A percentile compares a stretch with the other conserved stretches of the same genome.
Evolutionary conservation across 2,888 invertebrate genomes (phyloP).

Genomic region (Hedychridium roseum): DNA sequence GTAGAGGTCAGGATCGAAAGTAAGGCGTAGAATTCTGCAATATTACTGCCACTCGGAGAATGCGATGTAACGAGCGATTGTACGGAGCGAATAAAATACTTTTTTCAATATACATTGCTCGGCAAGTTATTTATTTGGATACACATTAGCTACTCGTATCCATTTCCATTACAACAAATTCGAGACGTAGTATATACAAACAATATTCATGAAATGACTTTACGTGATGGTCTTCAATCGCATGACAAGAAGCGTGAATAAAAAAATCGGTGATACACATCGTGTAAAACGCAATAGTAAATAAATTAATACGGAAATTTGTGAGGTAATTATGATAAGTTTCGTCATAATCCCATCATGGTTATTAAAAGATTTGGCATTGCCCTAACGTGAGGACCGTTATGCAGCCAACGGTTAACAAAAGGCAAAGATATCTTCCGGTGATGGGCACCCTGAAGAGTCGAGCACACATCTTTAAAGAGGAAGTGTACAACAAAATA

Average conservation of each 20-base stretch:
- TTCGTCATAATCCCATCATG: too few species aligned
- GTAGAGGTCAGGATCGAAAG: constrained; percentile 23
- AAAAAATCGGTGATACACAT: too few species aligned
- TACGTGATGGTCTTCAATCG: too few species aligned
- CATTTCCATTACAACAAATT: too few species aligned
- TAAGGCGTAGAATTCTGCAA: constrained; percentile 33
- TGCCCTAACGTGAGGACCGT: constrained; percentile 76
- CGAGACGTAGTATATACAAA: too few species aligned
- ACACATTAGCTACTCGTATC: too few species aligned
- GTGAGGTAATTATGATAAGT: too few species aligned
- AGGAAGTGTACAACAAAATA: constrained; percentile 79
- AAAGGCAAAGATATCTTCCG: constrained; percentile 73
- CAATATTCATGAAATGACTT: too few species aligned
- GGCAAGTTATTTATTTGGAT: too few species aligned
- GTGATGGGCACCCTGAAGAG: constrained; percentile 78
- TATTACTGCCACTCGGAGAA: constrained; percentile 36
- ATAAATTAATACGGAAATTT: too few species aligned
- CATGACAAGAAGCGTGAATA: too few species aligned
- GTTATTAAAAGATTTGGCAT: constrained; percentile 72
- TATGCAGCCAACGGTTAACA: constrained; percentile 70
- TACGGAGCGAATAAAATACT: constrained; percentile 37
- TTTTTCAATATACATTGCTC: constrained; percentile 40
- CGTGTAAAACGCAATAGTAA: too few species aligned
- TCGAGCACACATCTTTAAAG: constrained; percentile 77
- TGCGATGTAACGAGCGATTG: constrained; percentile 30